Base-by-base conservation (phyloP, 2,113 vertebrate species). In the Halcyon malimbica region DNA sequence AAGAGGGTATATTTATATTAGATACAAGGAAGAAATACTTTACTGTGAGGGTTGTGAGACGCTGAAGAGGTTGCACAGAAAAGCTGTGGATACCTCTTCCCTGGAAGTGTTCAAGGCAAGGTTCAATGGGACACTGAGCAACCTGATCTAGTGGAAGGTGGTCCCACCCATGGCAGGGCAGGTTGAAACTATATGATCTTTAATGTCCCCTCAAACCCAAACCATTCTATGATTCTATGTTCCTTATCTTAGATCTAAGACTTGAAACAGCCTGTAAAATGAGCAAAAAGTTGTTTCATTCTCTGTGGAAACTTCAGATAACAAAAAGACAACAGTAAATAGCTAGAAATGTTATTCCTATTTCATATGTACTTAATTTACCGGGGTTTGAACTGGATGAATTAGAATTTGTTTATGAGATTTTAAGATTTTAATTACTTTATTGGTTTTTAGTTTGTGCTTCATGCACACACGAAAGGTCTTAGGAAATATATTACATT, bases 31-130 rank as follows among this genome's bases (percentile, higher is more conserved):
- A 26, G 29, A 69, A 59, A 57, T 42, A 41, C 3, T 62, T 56
- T 29, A 3, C 21, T 35, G 10, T 51, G 29, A 41, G 29, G 25
- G 23, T 74, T 4, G 3, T 51, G 20, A 48, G n/a, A 6, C 23
- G 37, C 18, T 46, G 17, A 29, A 26, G 10, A n/a, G 8, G 21
- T 31, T 87, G 21, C n/a, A 41, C 42, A 42, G 64, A n/a, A 24
- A 25, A 20, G 7, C 0, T 35, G n/a, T 50, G 19, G 39, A 18
- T 53, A 14, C 2, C 4, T 4, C 16, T 15, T 2, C 1, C 4
- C 13, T 29, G 39, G 20, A 17, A 14, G 7, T 29, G 6, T 56
- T 83, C 18, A 39, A 16, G 14, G 23, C 16, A 13, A 48, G 29
- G 16, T 1, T 74, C 37, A n/a, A 51, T 68, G 48, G 10, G 35